Percentiles rank a stretch among this genome's conserved stretches.
Conservation (phyloP, 2,888 invertebrate genomes). For the Carterocephalus palaemon region DNA sequence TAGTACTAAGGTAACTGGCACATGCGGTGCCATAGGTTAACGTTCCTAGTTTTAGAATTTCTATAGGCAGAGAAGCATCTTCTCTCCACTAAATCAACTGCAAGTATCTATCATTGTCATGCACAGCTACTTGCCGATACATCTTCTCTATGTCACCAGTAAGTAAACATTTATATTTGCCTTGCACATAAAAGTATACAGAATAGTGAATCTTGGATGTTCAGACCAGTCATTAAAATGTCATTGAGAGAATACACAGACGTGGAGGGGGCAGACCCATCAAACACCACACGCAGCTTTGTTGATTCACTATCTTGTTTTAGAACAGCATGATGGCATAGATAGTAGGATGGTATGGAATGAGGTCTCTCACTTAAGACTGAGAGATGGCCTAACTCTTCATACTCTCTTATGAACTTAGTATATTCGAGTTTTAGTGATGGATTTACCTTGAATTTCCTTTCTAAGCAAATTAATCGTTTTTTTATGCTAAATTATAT, state of each 20-base stretch:
- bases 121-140: slow-evolving; percentile 26
- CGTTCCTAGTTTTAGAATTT: slow-evolving; percentile 15
- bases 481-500: slow-evolving; percentile 17
- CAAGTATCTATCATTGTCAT: slow-evolving; percentile 19
- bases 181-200: slow-evolving; percentile 27
- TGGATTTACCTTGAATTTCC: slow-evolving; percentile 14
- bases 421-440: slow-evolving; percentile 18
- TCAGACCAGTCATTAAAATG: slow-evolving; percentile 29
- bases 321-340: slow-evolving; percentile 31
- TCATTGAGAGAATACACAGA: slow-evolving; percentile 33
- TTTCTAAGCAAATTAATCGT: slow-evolving; percentile 25
- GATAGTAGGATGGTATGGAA: slow-evolving; percentile 20
- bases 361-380: background rate
- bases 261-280: slow-evolving; percentile 29
- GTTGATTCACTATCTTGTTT: slow-evolving; percentile 31
- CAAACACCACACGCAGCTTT: slow-evolving; percentile 34
- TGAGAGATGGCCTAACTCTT: slow-evolving; percentile 22
- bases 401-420: slow-evolving; percentile 21
- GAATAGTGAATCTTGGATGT: slow-evolving; percentile 29
- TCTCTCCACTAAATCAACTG: slow-evolving; percentile 29
- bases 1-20: slow-evolving; percentile 23
- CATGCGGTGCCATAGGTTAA: slow-evolving; percentile 24
- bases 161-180: slow-evolving; percentile 26
- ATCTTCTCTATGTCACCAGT: slow-evolving; percentile 31
- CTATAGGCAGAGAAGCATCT: slow-evolving; percentile 20